These are phyloP conservation scores for Beris morrisii DNA, from an alignment of 2,888 invertebrate species.

Conservation along the genomic window DNA sequence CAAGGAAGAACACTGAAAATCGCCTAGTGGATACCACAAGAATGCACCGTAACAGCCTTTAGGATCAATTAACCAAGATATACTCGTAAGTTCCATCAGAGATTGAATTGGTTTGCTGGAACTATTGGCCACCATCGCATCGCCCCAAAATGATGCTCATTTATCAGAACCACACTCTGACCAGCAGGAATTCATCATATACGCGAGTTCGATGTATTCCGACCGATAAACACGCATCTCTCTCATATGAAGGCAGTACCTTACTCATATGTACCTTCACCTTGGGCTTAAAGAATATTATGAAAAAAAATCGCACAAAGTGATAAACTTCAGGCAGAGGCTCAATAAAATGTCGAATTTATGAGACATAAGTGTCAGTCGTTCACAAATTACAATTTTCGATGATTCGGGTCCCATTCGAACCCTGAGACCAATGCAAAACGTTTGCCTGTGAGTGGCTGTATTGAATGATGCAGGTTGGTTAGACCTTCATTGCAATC, in stretches of 20 bases:
- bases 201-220: background rate
- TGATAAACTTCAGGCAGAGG: slow-evolving; percentile 44
- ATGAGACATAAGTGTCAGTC: slow-evolving; percentile 45
- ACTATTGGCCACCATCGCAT: too few relatives aligned
- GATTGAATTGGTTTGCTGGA: too few relatives aligned
- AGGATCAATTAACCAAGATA: too few relatives aligned
- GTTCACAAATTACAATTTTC: slow-evolving; percentile 43
- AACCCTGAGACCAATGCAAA: too few relatives aligned
- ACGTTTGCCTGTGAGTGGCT: too few relatives aligned
- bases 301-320: slow-evolving; percentile 32
- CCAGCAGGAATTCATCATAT: slow-evolving; percentile 8
- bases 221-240: too few relatives aligned
- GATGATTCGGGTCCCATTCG: slow-evolving; percentile 29
- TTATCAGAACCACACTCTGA: background rate
- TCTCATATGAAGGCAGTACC: background rate
- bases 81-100: too few relatives aligned
- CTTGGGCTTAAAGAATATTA: slow-evolving; percentile 19
- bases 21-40: too few relatives aligned
- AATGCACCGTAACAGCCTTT: too few relatives aligned
- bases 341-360: slow-evolving; percentile 45
- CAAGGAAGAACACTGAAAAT: too few relatives aligned
- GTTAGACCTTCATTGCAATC: too few relatives aligned
- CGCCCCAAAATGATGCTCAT: background rate
- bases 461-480: too few relatives aligned
- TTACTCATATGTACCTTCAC: slow-evolving; percentile 11